A percentile compares a stretch with the other conserved stretches of the same genome.
Evolutionary conservation across 2,888 invertebrate genomes (phyloP).

Genomic region (Scrobipalpa costella): DNA sequence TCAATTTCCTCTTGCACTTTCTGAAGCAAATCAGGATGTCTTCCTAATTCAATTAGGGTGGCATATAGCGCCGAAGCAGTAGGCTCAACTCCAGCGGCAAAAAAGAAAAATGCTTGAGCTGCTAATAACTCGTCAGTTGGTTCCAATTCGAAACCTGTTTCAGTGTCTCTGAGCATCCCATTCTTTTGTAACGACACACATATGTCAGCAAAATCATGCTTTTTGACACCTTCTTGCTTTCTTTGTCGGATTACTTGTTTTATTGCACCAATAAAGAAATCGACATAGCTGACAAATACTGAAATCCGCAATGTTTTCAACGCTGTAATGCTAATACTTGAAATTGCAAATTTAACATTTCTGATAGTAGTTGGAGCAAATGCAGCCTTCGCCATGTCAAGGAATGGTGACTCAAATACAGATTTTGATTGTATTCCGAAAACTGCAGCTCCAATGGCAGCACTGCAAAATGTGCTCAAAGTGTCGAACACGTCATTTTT

Average conservation of each 20-base stretch:
- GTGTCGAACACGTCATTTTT: conserved; percentile 40
- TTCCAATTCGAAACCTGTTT: conserved; percentile 50
- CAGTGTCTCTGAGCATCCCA: conserved; percentile 49
- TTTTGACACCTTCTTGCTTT: conserved; percentile 46
- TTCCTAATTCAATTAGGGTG: conserved; percentile 55
- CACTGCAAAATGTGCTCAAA: conserved; percentile 39
- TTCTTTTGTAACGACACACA: conserved; percentile 56
- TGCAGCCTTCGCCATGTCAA: conserved; percentile 31
- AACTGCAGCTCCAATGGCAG: conserved; percentile 50
- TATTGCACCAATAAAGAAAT: conserved; percentile 57
- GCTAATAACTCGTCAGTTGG: conserved; percentile 59
- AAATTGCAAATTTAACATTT: conserved; percentile 37
- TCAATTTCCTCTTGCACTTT: conserved; percentile 61
- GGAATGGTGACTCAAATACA: conserved; percentile 58
- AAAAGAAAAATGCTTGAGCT: conserved; percentile 65
- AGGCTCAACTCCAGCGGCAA: conserved; percentile 65
- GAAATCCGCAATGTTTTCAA: conserved; percentile 45
- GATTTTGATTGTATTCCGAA: conserved; percentile 55
- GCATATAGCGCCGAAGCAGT: conserved; percentile 55
- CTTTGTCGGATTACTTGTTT: conserved; percentile 54
- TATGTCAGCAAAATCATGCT: conserved; percentile 60
- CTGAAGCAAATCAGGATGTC: conserved; percentile 51
- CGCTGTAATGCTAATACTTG: conserved; percentile 31
- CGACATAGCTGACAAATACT: conserved; percentile 50
- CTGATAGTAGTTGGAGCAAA: conserved; percentile 29